Conservation (phyloP, 2,113 vertebrate genomes). For the Labeo catla region DNA sequence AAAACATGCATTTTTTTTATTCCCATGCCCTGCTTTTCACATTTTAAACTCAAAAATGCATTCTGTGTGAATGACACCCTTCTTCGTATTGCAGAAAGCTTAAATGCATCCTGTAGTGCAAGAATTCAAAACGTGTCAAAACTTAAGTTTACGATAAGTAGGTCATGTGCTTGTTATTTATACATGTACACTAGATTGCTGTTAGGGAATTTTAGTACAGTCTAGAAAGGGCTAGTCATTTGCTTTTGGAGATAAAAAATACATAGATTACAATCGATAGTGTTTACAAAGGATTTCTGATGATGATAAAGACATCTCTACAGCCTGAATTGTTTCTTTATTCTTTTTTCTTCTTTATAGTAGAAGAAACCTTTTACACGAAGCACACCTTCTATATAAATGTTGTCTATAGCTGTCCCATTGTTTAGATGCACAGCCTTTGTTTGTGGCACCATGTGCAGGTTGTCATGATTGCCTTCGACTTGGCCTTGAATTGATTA, state of each 20-base stretch:
- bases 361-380: not conserved
- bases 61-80: not conserved
- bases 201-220: not conserved
- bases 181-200: not conserved
- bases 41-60: not conserved
- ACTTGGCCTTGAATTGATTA: slow-evolving; percentile 20
- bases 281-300: slow-evolving; percentile 10
- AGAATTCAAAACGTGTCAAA: not conserved
- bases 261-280: not conserved
- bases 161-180: not conserved
- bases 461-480: not conserved
- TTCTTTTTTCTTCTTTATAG: not conserved
- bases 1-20: not conserved
- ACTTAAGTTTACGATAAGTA: not conserved
- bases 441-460: not conserved
- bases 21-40: not conserved
- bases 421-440: not conserved
- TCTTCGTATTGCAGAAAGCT: not conserved
- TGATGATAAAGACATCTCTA: slow-evolving; percentile 4
- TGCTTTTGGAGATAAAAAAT: slow-evolving; percentile 10
- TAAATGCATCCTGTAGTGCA: not conserved
- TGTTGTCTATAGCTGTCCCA: not conserved
- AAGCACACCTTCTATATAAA: slow-evolving; percentile 5
- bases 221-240: slow-evolving; percentile 1
- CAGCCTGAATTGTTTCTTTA: not conserved